Conservation (phyloP, 2,888 invertebrate species). For the Ectropis crepuscularia region DNA sequence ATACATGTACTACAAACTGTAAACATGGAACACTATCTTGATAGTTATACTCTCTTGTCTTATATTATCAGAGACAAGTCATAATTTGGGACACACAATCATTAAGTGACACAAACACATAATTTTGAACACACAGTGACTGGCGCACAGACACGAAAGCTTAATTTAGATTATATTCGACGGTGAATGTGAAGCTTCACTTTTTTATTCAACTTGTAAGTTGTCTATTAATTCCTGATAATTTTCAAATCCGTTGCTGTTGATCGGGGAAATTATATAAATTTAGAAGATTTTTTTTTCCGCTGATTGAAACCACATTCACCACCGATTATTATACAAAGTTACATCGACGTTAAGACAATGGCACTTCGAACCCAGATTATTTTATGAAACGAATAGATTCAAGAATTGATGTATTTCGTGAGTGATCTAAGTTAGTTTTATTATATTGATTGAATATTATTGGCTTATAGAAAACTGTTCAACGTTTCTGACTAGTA, state of each 20-base stretch:
- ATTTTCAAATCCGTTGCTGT: too few species aligned
- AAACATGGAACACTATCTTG: too few species aligned
- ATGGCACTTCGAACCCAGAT: constrained; percentile 71
- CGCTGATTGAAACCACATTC: constrained; percentile 2
- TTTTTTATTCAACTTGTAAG: too few species aligned
- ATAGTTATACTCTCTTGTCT: background rate
- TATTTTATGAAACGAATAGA: constrained; percentile 45
- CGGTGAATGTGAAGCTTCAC: constrained; percentile 13
- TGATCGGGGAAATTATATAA: background rate
- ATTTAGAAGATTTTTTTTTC: background rate
- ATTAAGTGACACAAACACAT: constrained; percentile 32
- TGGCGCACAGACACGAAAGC: constrained; percentile 38
- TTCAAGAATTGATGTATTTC: background rate
- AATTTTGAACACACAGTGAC: constrained; percentile 37
- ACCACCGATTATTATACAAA: constrained; percentile 29
- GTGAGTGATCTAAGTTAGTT: too few species aligned
- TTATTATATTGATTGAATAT: too few species aligned
- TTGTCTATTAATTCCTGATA: too few species aligned
- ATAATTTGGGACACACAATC: constrained; percentile 30
- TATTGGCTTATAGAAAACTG: too few species aligned
- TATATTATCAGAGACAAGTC: constrained; percentile 22
- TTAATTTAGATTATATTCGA: constrained; percentile 30
- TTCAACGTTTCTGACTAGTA: too few species aligned
- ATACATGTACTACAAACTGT: too few species aligned
- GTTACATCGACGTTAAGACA: constrained; percentile 51